Evolutionary conservation across 1,140 invertebrate species (phyloP).

Genomic region (Tribolium castaneum): DNA sequence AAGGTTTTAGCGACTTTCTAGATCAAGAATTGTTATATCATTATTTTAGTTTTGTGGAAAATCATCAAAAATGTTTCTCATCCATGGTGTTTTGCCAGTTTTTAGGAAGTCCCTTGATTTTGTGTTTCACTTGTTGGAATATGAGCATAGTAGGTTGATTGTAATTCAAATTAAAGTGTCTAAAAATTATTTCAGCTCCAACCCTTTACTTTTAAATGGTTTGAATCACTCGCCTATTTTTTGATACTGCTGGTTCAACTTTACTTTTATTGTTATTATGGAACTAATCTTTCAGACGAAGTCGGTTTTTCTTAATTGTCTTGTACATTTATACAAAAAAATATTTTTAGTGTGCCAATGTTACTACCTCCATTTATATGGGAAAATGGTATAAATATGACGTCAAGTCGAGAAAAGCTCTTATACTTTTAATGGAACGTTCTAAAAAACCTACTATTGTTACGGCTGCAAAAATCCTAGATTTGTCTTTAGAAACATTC

Average conservation of each 20-base stretch:
- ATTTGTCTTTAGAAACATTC: constrained; percentile 38
- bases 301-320: background rate
- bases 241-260: background rate
- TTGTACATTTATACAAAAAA: too few relatives aligned
- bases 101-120: background rate
- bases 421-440: constrained; percentile 48
- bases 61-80: background rate
- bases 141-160: constrained; percentile 37
- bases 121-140: constrained; percentile 1
- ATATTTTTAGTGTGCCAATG: constrained; percentile 35
- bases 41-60: background rate
- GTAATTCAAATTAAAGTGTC: background rate
- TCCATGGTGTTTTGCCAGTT: background rate
- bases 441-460: constrained; percentile 35
- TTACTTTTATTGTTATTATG: constrained; percentile 50
- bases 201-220: background rate
- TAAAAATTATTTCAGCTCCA: background rate
- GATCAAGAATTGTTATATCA: too few relatives aligned
- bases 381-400: constrained; percentile 42
- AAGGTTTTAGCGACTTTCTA: too few relatives aligned
- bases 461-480: constrained; percentile 38
- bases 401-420: constrained; percentile 44
- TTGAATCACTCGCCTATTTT: background rate
- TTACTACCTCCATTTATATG: constrained; percentile 35
- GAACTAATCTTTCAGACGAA: constrained; percentile 49